These are phyloP conservation scores for Dissostichus mawsoni DNA, from an alignment of 2,113 vertebrate species.

Conservation along the genomic window DNA sequence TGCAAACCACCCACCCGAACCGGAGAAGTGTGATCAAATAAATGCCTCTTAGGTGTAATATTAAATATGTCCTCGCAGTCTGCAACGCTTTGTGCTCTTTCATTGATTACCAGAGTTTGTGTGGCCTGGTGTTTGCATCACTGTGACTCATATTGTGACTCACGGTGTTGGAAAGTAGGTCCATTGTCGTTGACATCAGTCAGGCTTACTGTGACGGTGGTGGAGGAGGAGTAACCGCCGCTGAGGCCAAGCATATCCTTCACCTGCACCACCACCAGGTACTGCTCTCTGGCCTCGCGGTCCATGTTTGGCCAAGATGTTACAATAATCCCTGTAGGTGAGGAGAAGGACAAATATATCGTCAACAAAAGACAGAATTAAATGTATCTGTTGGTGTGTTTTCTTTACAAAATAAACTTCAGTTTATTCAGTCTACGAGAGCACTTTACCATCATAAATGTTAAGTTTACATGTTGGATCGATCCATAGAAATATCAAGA, in stretches of 20 bases:
- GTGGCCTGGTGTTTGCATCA: conserved; percentile 22
- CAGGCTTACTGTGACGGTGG: conserved; percentile 92
- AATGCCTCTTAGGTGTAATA: conserved; percentile 63
- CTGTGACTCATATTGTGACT: conserved; percentile 73
- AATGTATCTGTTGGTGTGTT: conserved; percentile 26
- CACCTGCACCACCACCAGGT: conserved; percentile 92
- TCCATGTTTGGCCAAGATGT: conserved; percentile 91
- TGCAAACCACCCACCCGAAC: conserved; percentile 48
- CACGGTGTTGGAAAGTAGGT: conserved; percentile 93
- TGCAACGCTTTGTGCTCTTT: conserved; percentile 30
- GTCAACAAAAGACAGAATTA: background rate
- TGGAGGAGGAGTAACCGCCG: conserved; percentile 88
- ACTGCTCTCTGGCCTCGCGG: conserved; percentile 90
- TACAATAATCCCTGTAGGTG: conserved; percentile 88
- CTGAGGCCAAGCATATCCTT: conserved; percentile 92
- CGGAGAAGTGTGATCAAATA: conserved; percentile 51
- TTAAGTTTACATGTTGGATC: conserved; percentile 32
- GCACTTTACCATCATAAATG: background rate
- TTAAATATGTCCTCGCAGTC: conserved; percentile 53
- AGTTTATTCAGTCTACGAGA: conserved; percentile 12
- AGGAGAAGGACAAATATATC: background rate
- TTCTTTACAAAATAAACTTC: conserved; percentile 31
- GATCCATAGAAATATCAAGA: conserved; percentile 27
- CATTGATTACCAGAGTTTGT: conserved; percentile 43
- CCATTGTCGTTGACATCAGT: conserved; percentile 96